Percentiles rank a stretch among this genome's conserved stretches.
Evolutionary conservation across 1,140 invertebrate species (phyloP).

Genomic region (Odontomachus brunneus): DNA sequence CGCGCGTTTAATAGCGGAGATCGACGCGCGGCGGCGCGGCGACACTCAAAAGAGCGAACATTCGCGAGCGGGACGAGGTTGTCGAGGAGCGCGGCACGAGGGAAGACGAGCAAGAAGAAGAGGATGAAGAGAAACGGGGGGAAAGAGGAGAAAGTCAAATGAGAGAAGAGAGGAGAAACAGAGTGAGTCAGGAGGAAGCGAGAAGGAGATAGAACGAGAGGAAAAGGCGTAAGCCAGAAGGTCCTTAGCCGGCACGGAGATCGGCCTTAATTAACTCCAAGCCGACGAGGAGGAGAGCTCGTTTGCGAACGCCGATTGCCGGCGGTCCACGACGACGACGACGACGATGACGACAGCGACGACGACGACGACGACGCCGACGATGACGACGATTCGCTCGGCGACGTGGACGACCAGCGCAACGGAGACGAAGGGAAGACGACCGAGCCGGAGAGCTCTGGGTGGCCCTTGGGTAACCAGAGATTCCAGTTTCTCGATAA

Average conservation of each 20-base stretch:
- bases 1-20: conserved; percentile 56
- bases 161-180: conserved; percentile 10
- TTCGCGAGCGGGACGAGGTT: conserved; percentile 47
- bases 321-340: conserved; percentile 50
- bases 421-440: conserved; percentile 60
- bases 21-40: conserved; percentile 47
- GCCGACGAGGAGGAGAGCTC: conserved; percentile 78
- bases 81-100: conserved; percentile 1
- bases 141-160: neutral
- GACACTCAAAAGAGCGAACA: conserved; percentile 35
- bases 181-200: conserved; percentile 12
- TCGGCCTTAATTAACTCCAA: conserved; percentile 85
- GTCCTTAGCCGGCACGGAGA: conserved; percentile 80
- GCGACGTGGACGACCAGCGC: conserved; percentile 37
- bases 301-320: conserved; percentile 78
- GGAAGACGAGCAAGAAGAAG: conserved; percentile 36
- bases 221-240: conserved; percentile 80
- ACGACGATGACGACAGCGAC: conserved; percentile 28
- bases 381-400: neutral
- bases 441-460: conserved; percentile 59
- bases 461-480: conserved; percentile 81
- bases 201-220: conserved; percentile 40
- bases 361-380: too few species aligned
- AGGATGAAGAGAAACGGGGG: conserved; percentile 1
- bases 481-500: conserved; percentile 86